Evolutionary conservation across 2,888 invertebrate species (phyloP).

Genomic region (Mellilla xanthometata): DNA sequence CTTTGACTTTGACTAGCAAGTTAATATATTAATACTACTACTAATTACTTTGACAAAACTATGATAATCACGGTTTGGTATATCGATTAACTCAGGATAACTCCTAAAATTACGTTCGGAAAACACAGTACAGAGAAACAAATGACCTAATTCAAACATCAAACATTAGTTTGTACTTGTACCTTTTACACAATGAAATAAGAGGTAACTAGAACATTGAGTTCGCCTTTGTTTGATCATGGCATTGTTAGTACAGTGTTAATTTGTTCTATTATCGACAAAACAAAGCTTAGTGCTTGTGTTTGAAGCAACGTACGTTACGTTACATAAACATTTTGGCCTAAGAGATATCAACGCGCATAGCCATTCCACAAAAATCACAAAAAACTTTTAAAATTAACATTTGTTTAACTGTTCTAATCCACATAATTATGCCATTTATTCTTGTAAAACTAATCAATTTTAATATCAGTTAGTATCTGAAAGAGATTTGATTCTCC

Average conservation of each 20-base stretch:
- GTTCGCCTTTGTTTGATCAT: constrained; percentile 34
- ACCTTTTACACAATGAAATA: constrained; percentile 30
- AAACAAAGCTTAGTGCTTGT: constrained; percentile 18
- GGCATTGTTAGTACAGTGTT: constrained; percentile 45
- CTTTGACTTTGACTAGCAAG: too few species aligned
- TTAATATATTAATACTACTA: too few species aligned
- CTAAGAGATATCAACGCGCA: constrained; percentile 18
- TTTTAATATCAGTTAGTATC: too few species aligned
- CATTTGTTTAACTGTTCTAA: too few species aligned
- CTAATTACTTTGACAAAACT: too few species aligned
- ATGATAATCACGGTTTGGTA: too few species aligned
- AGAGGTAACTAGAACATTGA: constrained; percentile 38
- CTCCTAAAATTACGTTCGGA: not conserved
- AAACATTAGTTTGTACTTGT: constrained; percentile 23
- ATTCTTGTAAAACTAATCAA: too few species aligned
- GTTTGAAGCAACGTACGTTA: not conserved
- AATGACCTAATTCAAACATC: constrained; percentile 29
- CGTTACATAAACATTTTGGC: not conserved
- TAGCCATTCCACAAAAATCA: constrained; percentile 7
- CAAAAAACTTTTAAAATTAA: too few species aligned
- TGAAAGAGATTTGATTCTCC: too few species aligned
- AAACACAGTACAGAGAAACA: not conserved
- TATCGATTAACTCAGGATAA: too few species aligned
- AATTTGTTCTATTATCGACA: constrained; percentile 41
- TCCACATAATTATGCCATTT: too few species aligned